phyloP scores from a whole-genome alignment of 2,888 invertebrate genomes.

The Flexamia atlantica region DNA sequence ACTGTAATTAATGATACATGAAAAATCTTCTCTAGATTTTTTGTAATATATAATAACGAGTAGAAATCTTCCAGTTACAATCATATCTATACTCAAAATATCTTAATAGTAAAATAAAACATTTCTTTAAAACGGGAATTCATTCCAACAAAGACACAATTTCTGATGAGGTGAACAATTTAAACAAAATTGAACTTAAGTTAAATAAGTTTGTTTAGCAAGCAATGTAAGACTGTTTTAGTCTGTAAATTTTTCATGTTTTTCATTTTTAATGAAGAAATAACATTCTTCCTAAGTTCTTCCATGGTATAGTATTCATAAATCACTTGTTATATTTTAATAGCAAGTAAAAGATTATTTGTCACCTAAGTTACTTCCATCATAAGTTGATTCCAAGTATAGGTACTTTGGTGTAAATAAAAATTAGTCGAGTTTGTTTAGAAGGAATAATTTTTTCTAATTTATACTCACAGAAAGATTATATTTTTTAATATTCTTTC shows the following conservation, averaged over 20 bases:
- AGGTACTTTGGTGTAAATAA: background rate
- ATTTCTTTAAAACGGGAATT: too few relatives aligned
- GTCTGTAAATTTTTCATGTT: background rate
- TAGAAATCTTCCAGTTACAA: too few relatives aligned
- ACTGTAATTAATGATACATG: too few relatives aligned
- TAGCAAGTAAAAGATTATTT: constrained; percentile 1
- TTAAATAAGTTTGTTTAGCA: too few relatives aligned
- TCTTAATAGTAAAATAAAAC: too few relatives aligned
- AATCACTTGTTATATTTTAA: constrained; percentile 39
- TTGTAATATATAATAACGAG: too few relatives aligned
- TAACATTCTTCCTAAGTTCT: constrained; percentile 47
- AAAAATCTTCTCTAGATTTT: too few relatives aligned
- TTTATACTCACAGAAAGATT: constrained; percentile 3
- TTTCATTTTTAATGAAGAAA: background rate
- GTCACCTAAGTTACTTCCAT: background rate
- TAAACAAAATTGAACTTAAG: too few relatives aligned
- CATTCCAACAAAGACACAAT: too few relatives aligned
- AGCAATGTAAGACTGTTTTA: constrained; percentile 2
- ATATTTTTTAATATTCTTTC: constrained; percentile 24
- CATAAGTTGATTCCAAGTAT: background rate
- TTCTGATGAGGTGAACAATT: too few relatives aligned
- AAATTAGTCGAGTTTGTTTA: background rate
- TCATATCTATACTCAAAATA: too few relatives aligned
- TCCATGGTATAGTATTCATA: constrained; percentile 27
- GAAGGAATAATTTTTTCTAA: background rate